Percentiles rank a stretch among this genome's conserved stretches.
Conservation (phyloP, 2,113 vertebrate genomes). For the Lophotis ruficrista region DNA sequence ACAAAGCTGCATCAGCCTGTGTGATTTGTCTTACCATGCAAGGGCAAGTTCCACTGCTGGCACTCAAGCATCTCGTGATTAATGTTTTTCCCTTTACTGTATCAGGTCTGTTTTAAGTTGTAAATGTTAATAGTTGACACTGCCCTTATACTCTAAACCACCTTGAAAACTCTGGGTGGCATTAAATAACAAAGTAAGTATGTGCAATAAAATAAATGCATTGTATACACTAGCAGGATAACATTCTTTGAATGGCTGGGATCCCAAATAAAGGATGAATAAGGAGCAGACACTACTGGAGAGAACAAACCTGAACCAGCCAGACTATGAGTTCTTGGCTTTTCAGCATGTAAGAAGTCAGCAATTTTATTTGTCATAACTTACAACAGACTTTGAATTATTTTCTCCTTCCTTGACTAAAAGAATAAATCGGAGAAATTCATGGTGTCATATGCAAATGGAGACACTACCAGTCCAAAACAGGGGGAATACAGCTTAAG, state of each 20-base stretch:
- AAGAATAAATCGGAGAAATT: constrained; percentile 32
- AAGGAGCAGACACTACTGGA: not conserved
- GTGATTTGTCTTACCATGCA: not conserved
- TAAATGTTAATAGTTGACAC: not conserved
- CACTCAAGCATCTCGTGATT: not conserved
- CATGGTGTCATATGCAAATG: not conserved
- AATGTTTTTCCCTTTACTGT: not conserved
- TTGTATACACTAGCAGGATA: not conserved
- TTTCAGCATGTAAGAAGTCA: not conserved
- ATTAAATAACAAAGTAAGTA: constrained; percentile 14
- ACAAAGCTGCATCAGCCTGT: not conserved
- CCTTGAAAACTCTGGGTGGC: constrained; percentile 29
- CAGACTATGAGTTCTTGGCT: not conserved
- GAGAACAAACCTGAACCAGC: not conserved
- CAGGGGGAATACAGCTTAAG: not conserved
- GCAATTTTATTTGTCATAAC: constrained; percentile 14
- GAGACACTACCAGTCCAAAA: not conserved
- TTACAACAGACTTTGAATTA: not conserved
- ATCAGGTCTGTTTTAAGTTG: not conserved
- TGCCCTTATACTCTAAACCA: not conserved
- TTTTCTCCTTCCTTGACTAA: constrained; percentile 4
- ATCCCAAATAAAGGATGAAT: constrained; percentile 30
- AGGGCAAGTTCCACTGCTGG: not conserved
- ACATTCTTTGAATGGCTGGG: constrained; percentile 2
- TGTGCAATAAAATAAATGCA: constrained; percentile 11